phyloP scores from a whole-genome alignment of 2,113 vertebrate genomes.

The Pterocles orientalis region DNA sequence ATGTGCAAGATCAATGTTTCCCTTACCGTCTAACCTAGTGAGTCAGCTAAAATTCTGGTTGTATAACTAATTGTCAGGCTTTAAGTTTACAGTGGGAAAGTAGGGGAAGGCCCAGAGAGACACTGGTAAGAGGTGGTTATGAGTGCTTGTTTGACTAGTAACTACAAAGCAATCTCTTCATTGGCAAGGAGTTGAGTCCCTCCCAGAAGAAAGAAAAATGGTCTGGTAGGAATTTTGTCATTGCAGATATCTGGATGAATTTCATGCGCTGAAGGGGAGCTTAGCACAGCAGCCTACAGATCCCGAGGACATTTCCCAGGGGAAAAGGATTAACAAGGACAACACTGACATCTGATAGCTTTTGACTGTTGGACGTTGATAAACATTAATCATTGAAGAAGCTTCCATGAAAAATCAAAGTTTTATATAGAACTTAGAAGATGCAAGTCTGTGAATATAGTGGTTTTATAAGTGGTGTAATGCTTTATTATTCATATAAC shows the following conservation, averaged over 20 bases:
- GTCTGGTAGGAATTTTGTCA: conserved; percentile 3
- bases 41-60: background rate
- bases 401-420: background rate
- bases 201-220: background rate
- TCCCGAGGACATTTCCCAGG: conserved; percentile 12
- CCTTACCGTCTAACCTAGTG: background rate
- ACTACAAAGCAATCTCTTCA: background rate
- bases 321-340: background rate
- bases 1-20: background rate
- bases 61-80: background rate
- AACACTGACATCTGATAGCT: conserved; percentile 27
- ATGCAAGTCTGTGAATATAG: background rate
- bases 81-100: background rate
- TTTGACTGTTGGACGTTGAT: conserved; percentile 44
- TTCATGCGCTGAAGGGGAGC: conserved; percentile 8
- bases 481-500: background rate
- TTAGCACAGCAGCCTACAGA: conserved; percentile 10
- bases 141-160: background rate
- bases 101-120: background rate
- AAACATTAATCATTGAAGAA: conserved; percentile 16
- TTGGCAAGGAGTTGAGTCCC: background rate
- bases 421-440: background rate
- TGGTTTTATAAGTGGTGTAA: background rate
- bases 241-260: background rate
- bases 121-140: background rate